Evolutionary conservation across 2,797 vertebrate species (phyloP), one percentile per base, ranked within the genome.

Genomic region (Rachycentron canadum): DNA sequence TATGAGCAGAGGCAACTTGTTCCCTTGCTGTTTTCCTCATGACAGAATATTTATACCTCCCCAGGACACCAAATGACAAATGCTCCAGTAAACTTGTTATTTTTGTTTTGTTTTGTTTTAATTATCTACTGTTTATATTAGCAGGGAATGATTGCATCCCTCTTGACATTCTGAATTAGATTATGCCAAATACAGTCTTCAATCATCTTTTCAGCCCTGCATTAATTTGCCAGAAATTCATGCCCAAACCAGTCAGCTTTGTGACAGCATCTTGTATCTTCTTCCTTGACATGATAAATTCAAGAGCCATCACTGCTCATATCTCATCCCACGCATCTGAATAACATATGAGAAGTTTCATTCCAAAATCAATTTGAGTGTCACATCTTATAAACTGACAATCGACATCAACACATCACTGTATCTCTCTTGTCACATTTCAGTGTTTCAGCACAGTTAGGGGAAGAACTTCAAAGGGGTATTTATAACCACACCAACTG

Each of bases 151-250:
- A 60, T n/a, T 73, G 49, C 58, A 38, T 73, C 73, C 6, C 36
- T 70, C 25, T 69, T 73, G 71, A 75, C 56, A 69, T 49, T 62
- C 28, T 4, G 12, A 76, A 82, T 81, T 66, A 67, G 55, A 89
- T 81, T 21, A 70, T 26, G 53, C 23, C 43, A 63, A 74, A 69
- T 50, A 14, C 16, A 7, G 23, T 64, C 45, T 75, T 85, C 62
- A 76, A 57, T 89, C 68, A 80, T 65, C 12, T 41, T 56, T 78
- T 61, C 45, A 78, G 45, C 2, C 0, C 14, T 53, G 23, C n/a
- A 16, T 77, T 56, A 47, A 73, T 72, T 64, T 69, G 50, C 38
- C 63, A 84, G 47, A 58, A 58, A 67, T 32, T 79, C 68, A 45
- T 69, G 67, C 78, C 67, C 36, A 16, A 56, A 77, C 59, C 12